These are phyloP conservation scores for Lycaena phlaeas DNA, from an alignment of 2,888 invertebrate genomes.

Conservation along the genomic window DNA sequence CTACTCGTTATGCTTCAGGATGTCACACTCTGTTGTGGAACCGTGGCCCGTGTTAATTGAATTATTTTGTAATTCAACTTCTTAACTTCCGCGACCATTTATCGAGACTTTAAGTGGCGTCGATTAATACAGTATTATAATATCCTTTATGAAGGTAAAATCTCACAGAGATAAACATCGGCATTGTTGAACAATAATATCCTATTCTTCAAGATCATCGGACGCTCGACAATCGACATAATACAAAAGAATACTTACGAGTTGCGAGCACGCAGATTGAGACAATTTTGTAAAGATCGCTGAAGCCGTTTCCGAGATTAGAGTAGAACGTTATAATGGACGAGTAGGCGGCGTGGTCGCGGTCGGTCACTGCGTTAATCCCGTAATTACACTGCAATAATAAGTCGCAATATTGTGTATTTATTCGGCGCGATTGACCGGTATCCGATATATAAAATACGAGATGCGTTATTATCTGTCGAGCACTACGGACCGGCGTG, in stretches of 20 bases:
- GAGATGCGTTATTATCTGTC: slow-evolving; percentile 8
- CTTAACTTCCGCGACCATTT: too few species aligned
- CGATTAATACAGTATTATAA: too few species aligned
- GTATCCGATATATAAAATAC: slow-evolving; percentile 21
- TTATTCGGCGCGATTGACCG: slow-evolving; percentile 42
- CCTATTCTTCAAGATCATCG: too few species aligned
- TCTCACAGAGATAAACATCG: too few species aligned
- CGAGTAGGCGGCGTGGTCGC: background rate
- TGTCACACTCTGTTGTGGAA: too few species aligned
- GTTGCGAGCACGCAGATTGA: background rate
- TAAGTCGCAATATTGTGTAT: slow-evolving; percentile 13
- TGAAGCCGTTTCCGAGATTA: slow-evolving; percentile 3
- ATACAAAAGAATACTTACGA: background rate
- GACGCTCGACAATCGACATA: too few species aligned
- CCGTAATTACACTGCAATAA: slow-evolving; percentile 2
- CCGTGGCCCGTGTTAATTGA: too few species aligned
- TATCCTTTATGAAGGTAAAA: too few species aligned
- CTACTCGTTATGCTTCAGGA: too few species aligned
- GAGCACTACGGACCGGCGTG: slow-evolving; percentile 11
- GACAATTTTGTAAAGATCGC: background rate
- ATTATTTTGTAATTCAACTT: too few species aligned
- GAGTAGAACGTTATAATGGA: background rate
- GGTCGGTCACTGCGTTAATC: background rate
- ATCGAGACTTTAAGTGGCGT: too few species aligned
- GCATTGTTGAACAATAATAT: too few species aligned